phyloP scores from a whole-genome alignment of 2,113 vertebrate genomes.

The Cryptomyrus ogoouensis region DNA sequence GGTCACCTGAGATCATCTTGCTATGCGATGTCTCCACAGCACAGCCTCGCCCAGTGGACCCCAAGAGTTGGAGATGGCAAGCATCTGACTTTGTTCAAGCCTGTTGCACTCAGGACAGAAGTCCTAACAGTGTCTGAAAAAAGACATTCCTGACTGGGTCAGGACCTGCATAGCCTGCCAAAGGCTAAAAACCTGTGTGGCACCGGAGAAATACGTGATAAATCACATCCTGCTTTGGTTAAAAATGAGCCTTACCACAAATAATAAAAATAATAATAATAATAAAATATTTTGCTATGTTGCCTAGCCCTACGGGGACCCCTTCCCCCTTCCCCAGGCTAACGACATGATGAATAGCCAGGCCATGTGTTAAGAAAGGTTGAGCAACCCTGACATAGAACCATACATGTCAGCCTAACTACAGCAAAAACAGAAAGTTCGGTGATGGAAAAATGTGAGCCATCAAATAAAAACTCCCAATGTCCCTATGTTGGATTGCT shows the following conservation, averaged over 20 bases:
- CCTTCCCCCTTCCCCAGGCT: background rate
- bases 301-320: background rate
- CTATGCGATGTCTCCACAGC: background rate
- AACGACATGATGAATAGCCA: background rate
- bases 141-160: background rate
- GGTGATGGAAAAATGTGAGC: background rate
- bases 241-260: background rate
- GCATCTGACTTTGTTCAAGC: background rate
- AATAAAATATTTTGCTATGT: background rate
- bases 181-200: background rate
- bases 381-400: background rate
- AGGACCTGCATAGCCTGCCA: background rate
- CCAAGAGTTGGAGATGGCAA: background rate
- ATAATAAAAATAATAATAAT: no score
- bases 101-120: background rate
- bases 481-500: no score
- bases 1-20: background rate
- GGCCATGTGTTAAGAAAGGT: background rate
- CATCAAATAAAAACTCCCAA: background rate
- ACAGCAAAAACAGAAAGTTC: background rate
- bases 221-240: background rate
- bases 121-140: background rate
- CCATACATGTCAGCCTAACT: background rate
- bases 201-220: background rate
- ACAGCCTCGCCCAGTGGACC: background rate